Evolutionary conservation across 2,888 invertebrate genomes (phyloP).

Genomic region (Leptinotarsa haldemani): DNA sequence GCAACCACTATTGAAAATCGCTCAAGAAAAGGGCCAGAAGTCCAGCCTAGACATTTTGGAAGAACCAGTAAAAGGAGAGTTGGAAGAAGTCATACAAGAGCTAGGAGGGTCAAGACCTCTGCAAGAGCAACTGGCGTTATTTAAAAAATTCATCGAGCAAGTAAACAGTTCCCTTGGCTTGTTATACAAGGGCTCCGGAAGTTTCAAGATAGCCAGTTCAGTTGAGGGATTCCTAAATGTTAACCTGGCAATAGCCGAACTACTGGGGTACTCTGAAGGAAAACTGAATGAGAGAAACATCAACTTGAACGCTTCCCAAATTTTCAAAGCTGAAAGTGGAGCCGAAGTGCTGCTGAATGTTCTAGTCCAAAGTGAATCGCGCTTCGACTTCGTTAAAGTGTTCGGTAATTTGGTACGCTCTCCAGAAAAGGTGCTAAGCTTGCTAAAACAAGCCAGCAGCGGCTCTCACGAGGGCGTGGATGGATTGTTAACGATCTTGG

Average conservation of each 20-base stretch:
- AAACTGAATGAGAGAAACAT: constrained; percentile 19
- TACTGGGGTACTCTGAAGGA: constrained; percentile 19
- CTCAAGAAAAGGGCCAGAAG: constrained; percentile 27
- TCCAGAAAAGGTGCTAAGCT: constrained; percentile 25
- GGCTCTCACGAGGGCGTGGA: constrained; percentile 38
- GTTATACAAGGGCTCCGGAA: constrained; percentile 30
- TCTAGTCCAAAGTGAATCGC: constrained; percentile 26
- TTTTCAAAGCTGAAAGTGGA: constrained; percentile 30
- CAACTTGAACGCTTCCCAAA: not conserved
- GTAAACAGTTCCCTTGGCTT: constrained; percentile 20
- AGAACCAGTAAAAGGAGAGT: not conserved
- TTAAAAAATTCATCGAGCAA: constrained; percentile 13
- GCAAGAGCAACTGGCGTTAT: not conserved
- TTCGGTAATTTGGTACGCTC: constrained; percentile 9
- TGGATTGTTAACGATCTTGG: constrained; percentile 32
- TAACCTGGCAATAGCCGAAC: constrained; percentile 21
- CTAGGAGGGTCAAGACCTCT: constrained; percentile 1
- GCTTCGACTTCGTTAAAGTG: constrained; percentile 18
- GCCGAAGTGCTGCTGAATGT: constrained; percentile 32
- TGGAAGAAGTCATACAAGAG: constrained; percentile 14
- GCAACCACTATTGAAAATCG: constrained; percentile 17
- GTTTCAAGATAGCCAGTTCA: constrained; percentile 21
- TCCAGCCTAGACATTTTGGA: not conserved
- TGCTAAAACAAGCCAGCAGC: constrained; percentile 26
- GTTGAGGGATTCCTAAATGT: constrained; percentile 27